Base-by-base conservation (phyloP, 2,888 invertebrate genomes). In the Linnaemya tessellans region DNA sequence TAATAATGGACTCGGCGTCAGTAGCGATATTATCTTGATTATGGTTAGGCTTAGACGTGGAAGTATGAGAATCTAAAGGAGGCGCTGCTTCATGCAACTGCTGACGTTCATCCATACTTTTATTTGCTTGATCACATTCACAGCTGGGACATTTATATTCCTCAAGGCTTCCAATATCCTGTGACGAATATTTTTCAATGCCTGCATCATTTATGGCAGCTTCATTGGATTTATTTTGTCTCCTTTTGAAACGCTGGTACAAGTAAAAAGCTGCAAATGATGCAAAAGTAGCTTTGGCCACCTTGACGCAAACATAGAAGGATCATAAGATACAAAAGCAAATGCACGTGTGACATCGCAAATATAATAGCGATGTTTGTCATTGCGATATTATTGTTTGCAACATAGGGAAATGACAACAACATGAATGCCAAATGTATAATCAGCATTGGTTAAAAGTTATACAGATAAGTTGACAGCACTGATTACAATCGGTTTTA, bases 221-320 rank as follows among this genome's bases (percentile, higher is more conserved):
- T 70, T 64, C 64, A 0, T 0, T 11, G 5, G 30, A 3, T 49
- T 83, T 51, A 20, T 49, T 74, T 62, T 80, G 56, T 18, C 22
- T 41, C 71, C 65, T 80, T 79, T 74, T 25, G 77, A 88, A 87
- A 81, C 88, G 89, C 10, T 87, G 84, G 73, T 89, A 43, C 22
- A 89, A 70, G 74, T 89, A 90, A 49, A 90, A 79, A 18, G 88
- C 80, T 1, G 90, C 90, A 65, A 90, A 68, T 1, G 90, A 88
- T 43, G 88, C 90, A 80, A 88, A 90, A 5, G 90, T 90, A 60
- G 87, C 89, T 84, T 90, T 90, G 86, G 89, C 89, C 46, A 89
- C 88, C 89, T 90, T 3, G 7, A 35, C 38, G 1, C 3, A 30
- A 13, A 22, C 3, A 18, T 3, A 30, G 5, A 30, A 30, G n/a